Evolutionary conservation across 2,113 vertebrate species (phyloP).

Genomic region (Pitta sordida): DNA sequence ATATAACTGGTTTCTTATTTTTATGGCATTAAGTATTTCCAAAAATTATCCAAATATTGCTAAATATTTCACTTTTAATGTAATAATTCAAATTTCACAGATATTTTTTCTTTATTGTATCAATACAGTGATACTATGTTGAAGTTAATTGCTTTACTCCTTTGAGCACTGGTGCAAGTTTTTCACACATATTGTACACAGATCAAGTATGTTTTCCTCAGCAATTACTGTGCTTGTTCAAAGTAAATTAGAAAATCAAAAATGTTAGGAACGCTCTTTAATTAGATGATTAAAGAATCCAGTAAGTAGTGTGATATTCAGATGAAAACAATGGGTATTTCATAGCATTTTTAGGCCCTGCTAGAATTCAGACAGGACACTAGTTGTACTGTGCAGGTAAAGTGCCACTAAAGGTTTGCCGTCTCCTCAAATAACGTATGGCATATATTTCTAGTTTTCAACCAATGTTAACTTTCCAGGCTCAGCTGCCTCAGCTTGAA

Average conservation of each 20-base stretch:
- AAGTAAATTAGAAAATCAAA: constrained; percentile 35
- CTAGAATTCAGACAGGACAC: neutral
- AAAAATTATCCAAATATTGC: neutral
- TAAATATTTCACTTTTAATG: neutral
- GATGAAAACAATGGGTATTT: neutral
- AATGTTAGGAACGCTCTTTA: neutral
- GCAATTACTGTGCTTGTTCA: constrained; percentile 28
- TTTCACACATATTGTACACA: neutral
- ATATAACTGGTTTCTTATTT: neutral
- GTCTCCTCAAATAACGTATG: neutral
- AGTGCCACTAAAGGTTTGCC: neutral
- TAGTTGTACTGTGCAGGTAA: neutral
- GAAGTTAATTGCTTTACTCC: neutral
- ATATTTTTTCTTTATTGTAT: neutral
- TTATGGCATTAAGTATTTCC: neutral
- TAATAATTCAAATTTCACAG: neutral
- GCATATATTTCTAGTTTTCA: neutral
- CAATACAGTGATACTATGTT: neutral
- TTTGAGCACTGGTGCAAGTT: neutral
- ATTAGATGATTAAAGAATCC: constrained; percentile 36
- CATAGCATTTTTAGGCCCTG: neutral
- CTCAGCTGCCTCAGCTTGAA: neutral
- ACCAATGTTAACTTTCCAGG: neutral
- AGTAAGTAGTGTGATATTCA: neutral
- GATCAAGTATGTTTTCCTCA: neutral